Base-by-base conservation (phyloP, 2,888 invertebrate species). In the Nasonovia ribisnigri region DNA sequence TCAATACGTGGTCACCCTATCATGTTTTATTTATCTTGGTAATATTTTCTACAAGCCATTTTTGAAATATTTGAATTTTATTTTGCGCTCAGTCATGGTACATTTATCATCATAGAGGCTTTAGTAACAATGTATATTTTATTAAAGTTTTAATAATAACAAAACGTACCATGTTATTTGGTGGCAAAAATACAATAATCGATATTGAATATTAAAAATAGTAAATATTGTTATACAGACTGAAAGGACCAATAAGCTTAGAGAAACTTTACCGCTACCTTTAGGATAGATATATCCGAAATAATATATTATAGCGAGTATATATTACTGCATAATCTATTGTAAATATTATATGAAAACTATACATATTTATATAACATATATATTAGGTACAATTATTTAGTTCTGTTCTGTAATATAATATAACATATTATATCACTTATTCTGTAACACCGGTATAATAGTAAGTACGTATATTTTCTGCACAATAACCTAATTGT, bases 1-100 rank as follows among this genome's bases (percentile, higher is more conserved):
- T 91, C 91, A 84, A 91, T 91, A 91, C 42, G 10, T 60, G 36
- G 24, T 36, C 51, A 51, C 29, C 51, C 88, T 89, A 3, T 24
- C 57, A 43, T 36, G 42, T 84, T 84, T 54, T 84, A 84, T 91
- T 84, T 29, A 29, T 91, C 42, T 84, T 29, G 26, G 29, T 54
- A 10, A 51, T 54, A 54, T 51, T 84, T 54, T 29, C 51, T 16
- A 10, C 13, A 42, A 42, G 20, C 90, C 36, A 29, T 90, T 54
- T 91, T 54, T 3, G 16, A 48, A 60, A 77, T 77, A 77, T 77
- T 77, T 77, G 77, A 36, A 42, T 36, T 67, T 67, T 90, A 90
- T 48, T 46, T 60, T n/a, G 60, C 60, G 54, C 57, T 36, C 24
- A 36, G 77, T 77, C 16, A 36, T 20, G 36, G 36, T 77, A 42